Percentiles rank a stretch among this genome's conserved stretches.
These are phyloP conservation scores for Euphydryas editha DNA, from an alignment of 2,888 invertebrate genomes.

Conservation along the genomic window DNA sequence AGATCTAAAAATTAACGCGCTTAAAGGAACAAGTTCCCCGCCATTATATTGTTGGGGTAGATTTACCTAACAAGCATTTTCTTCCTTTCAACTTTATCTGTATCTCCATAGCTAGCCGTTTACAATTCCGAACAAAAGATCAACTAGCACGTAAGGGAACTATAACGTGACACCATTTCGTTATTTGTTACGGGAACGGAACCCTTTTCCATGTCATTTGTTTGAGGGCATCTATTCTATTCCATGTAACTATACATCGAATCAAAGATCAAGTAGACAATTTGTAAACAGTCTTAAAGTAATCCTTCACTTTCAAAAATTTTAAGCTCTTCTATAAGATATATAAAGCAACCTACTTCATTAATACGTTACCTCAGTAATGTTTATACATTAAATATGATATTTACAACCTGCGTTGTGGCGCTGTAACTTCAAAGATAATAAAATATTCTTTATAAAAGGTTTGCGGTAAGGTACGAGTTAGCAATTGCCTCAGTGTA, in stretches of 20 bases:
- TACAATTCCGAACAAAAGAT: conserved; percentile 15
- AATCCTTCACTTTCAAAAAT: neutral
- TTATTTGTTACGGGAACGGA: conserved; percentile 70
- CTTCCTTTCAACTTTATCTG: neutral
- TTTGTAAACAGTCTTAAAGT: conserved; percentile 57
- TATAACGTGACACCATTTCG: conserved; percentile 61
- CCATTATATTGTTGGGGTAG: no score
- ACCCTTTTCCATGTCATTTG: conserved; percentile 79
- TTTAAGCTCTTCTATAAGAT: neutral
- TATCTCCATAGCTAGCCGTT: neutral
- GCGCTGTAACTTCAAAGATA: no score
- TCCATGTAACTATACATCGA: conserved; percentile 73
- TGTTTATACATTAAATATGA: no score
- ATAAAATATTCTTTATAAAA: no score
- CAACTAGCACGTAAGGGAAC: conserved; percentile 46
- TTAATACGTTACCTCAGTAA: no score
- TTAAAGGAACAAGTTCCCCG: no score
- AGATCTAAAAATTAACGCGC: no score
- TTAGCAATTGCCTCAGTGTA: no score
- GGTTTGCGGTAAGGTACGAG: no score
- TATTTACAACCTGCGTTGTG: no score
- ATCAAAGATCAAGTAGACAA: conserved; percentile 73
- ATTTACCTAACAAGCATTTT: no score
- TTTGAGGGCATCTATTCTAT: conserved; percentile 67
- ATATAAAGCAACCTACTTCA: no score